Conservation (phyloP, 2,113 vertebrate species). For the Petrocephalus zakoni region DNA sequence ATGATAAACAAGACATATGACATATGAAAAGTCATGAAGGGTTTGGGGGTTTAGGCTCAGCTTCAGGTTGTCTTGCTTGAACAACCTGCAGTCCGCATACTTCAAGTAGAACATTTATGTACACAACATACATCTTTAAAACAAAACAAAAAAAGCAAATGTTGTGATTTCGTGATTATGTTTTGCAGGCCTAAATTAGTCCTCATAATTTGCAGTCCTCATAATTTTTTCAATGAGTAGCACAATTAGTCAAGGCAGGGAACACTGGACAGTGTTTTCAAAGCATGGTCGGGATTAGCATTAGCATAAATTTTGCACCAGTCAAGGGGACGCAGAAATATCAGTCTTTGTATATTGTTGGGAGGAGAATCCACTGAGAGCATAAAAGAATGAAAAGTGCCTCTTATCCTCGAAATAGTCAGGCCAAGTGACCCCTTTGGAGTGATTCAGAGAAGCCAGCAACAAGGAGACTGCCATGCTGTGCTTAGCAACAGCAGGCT, state of each 20-base stretch:
- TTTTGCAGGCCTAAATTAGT: background rate
- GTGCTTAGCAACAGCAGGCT: background rate
- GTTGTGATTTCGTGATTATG: background rate
- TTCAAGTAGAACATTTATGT: background rate
- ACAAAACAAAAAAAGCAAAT: background rate
- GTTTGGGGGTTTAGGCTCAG: background rate
- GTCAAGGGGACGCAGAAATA: background rate
- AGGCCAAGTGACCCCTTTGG: background rate
- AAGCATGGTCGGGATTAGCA: background rate
- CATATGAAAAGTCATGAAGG: background rate
- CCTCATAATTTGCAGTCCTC: background rate
- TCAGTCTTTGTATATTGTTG: background rate
- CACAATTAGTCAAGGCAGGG: background rate
- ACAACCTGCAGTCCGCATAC: background rate
- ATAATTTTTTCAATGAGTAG: background rate
- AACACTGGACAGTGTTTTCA: background rate
- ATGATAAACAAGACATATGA: background rate
- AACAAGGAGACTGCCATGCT: background rate
- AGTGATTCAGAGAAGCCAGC: background rate
- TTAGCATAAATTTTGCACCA: background rate
- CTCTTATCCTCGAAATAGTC: background rate
- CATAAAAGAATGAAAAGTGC: background rate
- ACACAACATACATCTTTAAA: background rate
- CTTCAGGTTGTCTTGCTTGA: background rate
- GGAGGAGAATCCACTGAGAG: background rate